Evolutionary conservation across 2,888 invertebrate genomes (phyloP).

Genomic region (Agrotis segetum): DNA sequence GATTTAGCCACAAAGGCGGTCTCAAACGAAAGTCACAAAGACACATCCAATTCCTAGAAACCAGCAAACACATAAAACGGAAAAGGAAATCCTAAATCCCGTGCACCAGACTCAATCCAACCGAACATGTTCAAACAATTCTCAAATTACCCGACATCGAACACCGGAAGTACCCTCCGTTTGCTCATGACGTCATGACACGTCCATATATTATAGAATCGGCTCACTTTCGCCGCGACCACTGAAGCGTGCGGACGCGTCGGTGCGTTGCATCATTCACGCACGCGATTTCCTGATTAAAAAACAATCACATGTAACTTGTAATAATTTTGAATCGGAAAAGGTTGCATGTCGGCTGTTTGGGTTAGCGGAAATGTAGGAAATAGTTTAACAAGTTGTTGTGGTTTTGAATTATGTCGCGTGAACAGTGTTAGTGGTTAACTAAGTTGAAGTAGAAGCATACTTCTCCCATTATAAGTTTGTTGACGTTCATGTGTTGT

Average conservation of each 20-base stretch:
- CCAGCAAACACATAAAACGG: background rate
- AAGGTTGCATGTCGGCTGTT: conserved; percentile 40
- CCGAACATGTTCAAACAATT: conserved; percentile 32
- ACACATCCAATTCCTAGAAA: background rate
- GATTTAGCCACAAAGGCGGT: background rate
- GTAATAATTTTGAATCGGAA: conserved; percentile 49
- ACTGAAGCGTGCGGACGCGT: conserved; percentile 50
- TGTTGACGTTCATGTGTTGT: background rate
- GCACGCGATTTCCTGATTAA: conserved; percentile 66
- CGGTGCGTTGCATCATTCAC: conserved; percentile 55
- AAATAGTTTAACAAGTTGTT: conserved; percentile 26
- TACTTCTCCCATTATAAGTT: conserved; percentile 15
- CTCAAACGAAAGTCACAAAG: background rate
- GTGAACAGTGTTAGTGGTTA: conserved; percentile 23
- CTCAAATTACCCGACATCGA: conserved; percentile 36
- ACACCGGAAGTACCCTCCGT: conserved; percentile 49
- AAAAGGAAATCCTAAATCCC: conserved; percentile 22
- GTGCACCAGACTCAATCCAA: conserved; percentile 8
- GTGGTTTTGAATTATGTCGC: conserved; percentile 20
- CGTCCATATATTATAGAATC: conserved; percentile 47
- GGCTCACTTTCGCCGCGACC: conserved; percentile 57
- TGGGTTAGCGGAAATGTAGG: conserved; percentile 34
- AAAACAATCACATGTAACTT: conserved; percentile 46
- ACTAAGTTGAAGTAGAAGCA: background rate
- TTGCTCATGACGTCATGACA: conserved; percentile 45